Conservation (phyloP, 2,797 vertebrate genomes). For the Aulostomus chinensis region DNA sequence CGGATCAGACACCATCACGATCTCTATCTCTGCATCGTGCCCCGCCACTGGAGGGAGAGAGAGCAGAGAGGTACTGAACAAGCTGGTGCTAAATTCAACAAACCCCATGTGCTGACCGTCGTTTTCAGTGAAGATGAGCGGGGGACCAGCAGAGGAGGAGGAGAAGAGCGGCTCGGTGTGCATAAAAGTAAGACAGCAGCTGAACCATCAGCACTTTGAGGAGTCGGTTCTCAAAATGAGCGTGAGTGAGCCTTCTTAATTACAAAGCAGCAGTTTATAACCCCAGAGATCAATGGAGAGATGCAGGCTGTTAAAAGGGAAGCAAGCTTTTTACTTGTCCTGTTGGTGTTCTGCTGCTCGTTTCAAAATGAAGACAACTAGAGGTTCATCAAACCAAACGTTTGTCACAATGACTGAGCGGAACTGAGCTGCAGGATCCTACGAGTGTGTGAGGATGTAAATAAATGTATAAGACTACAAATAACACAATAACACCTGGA, state of each 20-base stretch:
- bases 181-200: too few species aligned
- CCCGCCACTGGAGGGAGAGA: slow-evolving; percentile 53
- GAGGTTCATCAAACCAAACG: slow-evolving; percentile 37
- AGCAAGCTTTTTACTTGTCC: slow-evolving; percentile 48
- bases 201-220: slow-evolving; percentile 66
- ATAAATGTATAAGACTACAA: too few species aligned
- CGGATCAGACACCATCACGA: slow-evolving; percentile 82
- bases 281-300: slow-evolving; percentile 75
- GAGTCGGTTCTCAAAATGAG: slow-evolving; percentile 36
- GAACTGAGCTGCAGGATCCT: slow-evolving; percentile 29
- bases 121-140: slow-evolving; percentile 18
- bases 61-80: slow-evolving; percentile 20
- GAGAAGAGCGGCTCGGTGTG: too few species aligned
- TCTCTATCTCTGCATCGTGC: slow-evolving; percentile 87
- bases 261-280: slow-evolving; percentile 76
- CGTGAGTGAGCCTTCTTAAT: slow-evolving; percentile 65
- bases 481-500: slow-evolving; percentile 3
- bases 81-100: slow-evolving; percentile 17
- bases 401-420: slow-evolving; percentile 8
- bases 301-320: slow-evolving; percentile 62
- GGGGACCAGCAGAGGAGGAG: slow-evolving; percentile 17
- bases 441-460: slow-evolving; percentile 1
- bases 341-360: slow-evolving; percentile 39
- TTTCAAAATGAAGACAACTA: slow-evolving; percentile 60
- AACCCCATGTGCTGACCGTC: slow-evolving; percentile 37